Evolutionary conservation across 2,113 vertebrate species (phyloP).

Genomic region (Gopherus flavomarginatus): DNA sequence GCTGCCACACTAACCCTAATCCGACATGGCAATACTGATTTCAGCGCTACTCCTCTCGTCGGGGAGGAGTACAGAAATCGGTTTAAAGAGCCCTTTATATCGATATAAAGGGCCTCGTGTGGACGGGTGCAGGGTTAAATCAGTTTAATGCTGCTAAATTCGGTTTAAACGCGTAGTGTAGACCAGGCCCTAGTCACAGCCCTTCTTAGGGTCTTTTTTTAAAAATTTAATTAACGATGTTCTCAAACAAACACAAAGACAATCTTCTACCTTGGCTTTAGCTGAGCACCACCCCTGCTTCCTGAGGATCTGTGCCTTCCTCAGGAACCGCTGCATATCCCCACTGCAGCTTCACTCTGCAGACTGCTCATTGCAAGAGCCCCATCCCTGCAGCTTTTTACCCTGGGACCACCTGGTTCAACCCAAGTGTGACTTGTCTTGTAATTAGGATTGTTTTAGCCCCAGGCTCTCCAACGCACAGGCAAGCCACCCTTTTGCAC

Average conservation of each 20-base stretch:
- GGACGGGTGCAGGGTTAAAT: too few species aligned
- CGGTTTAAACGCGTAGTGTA: too few species aligned
- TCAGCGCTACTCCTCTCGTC: too few species aligned
- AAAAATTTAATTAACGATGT: neutral
- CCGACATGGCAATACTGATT: too few species aligned
- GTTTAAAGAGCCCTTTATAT: too few species aligned
- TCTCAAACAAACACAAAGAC: neutral
- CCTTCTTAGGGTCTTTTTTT: neutral
- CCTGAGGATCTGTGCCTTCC: neutral
- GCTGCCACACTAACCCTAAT: too few species aligned
- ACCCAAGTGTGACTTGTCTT: neutral
- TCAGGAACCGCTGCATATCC: neutral
- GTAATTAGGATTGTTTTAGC: neutral
- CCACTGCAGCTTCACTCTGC: neutral
- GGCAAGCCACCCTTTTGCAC: neutral
- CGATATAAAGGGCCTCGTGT: too few species aligned
- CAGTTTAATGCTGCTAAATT: too few species aligned
- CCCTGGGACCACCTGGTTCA: neutral
- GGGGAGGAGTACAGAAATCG: too few species aligned
- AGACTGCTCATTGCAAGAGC: neutral
- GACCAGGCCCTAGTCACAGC: neutral
- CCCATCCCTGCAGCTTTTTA: neutral
- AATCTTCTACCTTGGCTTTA: neutral
- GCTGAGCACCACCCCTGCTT: neutral
- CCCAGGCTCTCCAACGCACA: neutral